Evolutionary conservation across 2,888 invertebrate genomes (phyloP), one percentile per base, ranked within the genome.

Genomic region (Sepiola atlantica): DNA sequence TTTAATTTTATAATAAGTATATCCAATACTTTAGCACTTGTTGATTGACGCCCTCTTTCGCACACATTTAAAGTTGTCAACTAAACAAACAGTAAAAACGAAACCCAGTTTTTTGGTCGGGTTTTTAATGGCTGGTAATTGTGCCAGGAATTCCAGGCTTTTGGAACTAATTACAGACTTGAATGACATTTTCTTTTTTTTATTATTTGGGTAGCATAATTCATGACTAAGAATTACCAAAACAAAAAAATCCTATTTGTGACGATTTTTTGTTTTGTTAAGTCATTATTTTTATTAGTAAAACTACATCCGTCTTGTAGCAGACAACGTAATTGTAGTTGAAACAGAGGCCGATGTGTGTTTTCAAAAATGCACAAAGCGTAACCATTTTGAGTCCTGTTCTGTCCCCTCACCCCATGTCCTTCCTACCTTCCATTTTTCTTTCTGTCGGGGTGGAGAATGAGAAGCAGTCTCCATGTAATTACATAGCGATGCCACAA

Each of bases 151-250:
- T 77, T 77, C 28, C 77, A 77, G 28, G n/a, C 77, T 2, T 77
- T 77, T 77, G n/a, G 77, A 77, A 77, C n/a, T 77, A 77, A 77
- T 77, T 77, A 77, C 77, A 77, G 28, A 77, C 77, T 77, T 77
- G 77, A 77, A 77, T 77, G n/a, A n/a, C n/a, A 77, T 77, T 77
- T 77, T 77, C 77, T n/a, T 77, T n/a, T n/a, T 77, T 77, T n/a
- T n/a, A n/a, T n/a, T n/a, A n/a, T n/a, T n/a, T n/a, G n/a, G n/a
- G n/a, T 14, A n/a, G 28, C n/a, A 77, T 77, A 77, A 77, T 77
- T 77, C 77, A 28, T 77, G 12, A 77, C 77, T 12, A 77, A 77
- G 77, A 77, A 77, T 18, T 77, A 77, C n/a, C 1, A 77, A n/a
- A n/a, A 77, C 16, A 55, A 77, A 77, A 61, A 61, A 24, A 77